Conservation (phyloP, 2,113 vertebrate species). For the Mesembrinibis cayennensis region DNA sequence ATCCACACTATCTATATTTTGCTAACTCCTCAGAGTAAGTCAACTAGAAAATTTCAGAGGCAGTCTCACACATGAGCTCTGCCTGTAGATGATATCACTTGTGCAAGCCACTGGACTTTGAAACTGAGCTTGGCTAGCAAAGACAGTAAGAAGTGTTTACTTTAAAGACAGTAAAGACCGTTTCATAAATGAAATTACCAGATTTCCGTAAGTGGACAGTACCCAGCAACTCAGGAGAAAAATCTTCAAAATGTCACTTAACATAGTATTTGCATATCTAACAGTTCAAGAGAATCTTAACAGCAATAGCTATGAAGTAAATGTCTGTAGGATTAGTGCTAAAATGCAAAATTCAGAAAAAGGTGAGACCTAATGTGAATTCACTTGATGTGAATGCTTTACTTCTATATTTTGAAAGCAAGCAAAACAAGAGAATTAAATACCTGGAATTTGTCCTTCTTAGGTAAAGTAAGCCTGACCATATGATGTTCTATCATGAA, state of each 20-base stretch:
- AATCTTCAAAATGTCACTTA: background rate
- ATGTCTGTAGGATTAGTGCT: background rate
- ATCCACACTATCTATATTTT: background rate
- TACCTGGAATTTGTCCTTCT: background rate
- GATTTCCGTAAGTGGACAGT: background rate
- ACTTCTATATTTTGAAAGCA: background rate
- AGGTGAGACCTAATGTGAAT: background rate
- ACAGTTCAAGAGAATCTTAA: background rate
- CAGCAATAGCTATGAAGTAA: background rate
- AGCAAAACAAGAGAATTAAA: background rate
- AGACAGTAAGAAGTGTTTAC: background rate
- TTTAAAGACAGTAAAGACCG: background rate
- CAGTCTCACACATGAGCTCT: background rate
- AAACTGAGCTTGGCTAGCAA: background rate
- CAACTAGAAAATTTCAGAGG: background rate
- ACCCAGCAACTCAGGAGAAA: background rate
- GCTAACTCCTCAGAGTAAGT: background rate
- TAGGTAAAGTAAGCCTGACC: background rate
- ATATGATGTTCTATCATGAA: background rate
- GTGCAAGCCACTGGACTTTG: background rate
- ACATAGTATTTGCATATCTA: background rate
- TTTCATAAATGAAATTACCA: background rate
- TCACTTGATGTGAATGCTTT: background rate
- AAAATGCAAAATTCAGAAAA: background rate
- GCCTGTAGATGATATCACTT: background rate